phyloP scores from a whole-genome alignment of 2,888 invertebrate genomes.

The Nemotelus nigrinus region DNA sequence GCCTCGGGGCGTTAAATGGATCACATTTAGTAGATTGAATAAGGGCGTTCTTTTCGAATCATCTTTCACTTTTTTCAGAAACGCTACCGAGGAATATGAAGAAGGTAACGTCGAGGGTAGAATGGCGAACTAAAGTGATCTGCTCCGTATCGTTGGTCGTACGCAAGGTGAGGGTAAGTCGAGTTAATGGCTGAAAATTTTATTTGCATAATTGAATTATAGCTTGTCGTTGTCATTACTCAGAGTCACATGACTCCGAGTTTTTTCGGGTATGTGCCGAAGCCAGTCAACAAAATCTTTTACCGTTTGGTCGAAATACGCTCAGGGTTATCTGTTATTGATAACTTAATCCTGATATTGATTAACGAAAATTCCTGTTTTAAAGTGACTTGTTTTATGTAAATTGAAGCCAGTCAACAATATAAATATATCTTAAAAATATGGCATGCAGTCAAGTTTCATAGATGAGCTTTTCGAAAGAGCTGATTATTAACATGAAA shows the following conservation, averaged over 20 bases:
- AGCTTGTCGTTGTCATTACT: slow-evolving; percentile 33
- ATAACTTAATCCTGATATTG: too few species aligned
- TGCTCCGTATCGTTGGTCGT: slow-evolving; percentile 14
- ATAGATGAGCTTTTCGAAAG: too few species aligned
- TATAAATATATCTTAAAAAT: too few species aligned
- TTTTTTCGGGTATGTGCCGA: too few species aligned
- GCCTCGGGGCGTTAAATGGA: slow-evolving; percentile 40
- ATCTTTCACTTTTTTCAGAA: slow-evolving; percentile 35
- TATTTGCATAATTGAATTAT: slow-evolving; percentile 45
- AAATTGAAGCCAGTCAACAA: too few species aligned
- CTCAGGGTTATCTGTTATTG: too few species aligned
- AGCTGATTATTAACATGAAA: too few species aligned
- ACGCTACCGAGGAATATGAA: slow-evolving; percentile 10
- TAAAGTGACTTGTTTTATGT: too few species aligned
- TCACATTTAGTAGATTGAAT: slow-evolving; percentile 42
- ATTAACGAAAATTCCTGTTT: too few species aligned
- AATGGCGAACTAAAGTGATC: slow-evolving; percentile 3
- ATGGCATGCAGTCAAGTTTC: too few species aligned
- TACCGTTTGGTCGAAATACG: too few species aligned
- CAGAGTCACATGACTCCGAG: slow-evolving; percentile 4
- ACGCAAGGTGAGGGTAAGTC: slow-evolving; percentile 27
- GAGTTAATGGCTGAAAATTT: slow-evolving; percentile 41
- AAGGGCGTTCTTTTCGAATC: slow-evolving; percentile 39
- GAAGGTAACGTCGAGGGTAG: background rate
- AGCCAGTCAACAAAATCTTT: too few species aligned